Base-by-base conservation (phyloP, 1,140 invertebrate genomes). In the Halesus radiatus region DNA sequence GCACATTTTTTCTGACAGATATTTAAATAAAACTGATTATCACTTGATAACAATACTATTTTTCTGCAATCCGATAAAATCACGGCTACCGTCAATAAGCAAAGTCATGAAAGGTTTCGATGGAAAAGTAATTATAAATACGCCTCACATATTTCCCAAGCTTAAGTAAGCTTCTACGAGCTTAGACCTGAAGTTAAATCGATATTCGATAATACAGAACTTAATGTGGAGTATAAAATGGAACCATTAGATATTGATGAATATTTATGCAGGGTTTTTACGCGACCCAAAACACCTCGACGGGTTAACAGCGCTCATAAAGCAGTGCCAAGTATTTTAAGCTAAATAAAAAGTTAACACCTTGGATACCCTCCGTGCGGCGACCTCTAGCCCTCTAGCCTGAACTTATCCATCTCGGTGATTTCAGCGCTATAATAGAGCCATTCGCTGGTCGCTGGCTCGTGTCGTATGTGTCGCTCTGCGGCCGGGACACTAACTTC, bases 341-440 rank as follows among this genome's bases (percentile, higher is more conserved):
- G 62, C 62, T 29, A 66, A 66, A 66, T 66, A 66, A 66, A 66
- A 66, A 66, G 32, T 66, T 66, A 66, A 66, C 26, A 22, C 8
- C 37, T 13, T 26, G 2, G 23, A 15, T 32, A 13, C 37, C 37
- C 37, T 45, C 37, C 37, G 5, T 45, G 37, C 37, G 37, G 37
- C 22, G 23, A 66, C 29, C 23, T 8, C 62, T 29, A 16, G 62
- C 7, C 29, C 26, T 66, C 13, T 15, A 64, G 20, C 60, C 60
- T 64, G 20, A 4, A 13, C 62, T 29, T 13, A 66, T 66, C 26
- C 26, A 32, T 15, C 26, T 37, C 16, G 26, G 10, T 66, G 22
- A n/a, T 66, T 66, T 66, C 62, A 8, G 26, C 62, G 23, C 13
- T 66, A 37, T 32, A 66, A 66, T 66, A 37, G 29, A 29, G 62